Evolutionary conservation across 2,888 invertebrate species (phyloP).

Genomic region (Gari tellinella): DNA sequence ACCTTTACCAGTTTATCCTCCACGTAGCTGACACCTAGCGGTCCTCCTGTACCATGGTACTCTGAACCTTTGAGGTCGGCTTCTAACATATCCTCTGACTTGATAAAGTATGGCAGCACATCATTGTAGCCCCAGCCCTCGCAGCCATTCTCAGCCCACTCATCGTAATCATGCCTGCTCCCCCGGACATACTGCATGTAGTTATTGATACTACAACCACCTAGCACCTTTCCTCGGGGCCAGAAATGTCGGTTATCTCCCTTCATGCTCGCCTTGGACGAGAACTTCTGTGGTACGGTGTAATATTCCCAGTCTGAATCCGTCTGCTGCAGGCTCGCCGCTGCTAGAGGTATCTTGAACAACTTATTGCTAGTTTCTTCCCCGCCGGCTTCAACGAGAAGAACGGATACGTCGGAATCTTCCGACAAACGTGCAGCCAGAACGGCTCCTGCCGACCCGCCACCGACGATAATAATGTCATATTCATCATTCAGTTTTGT

Average conservation of each 20-base stretch:
- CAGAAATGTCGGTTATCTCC: slow-evolving; percentile 89
- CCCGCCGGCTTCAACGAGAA: slow-evolving; percentile 85
- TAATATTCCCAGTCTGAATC: slow-evolving; percentile 83
- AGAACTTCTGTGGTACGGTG: slow-evolving; percentile 83
- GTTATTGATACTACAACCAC: slow-evolving; percentile 94
- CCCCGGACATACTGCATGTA: slow-evolving; percentile 88
- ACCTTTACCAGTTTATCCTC: slow-evolving; percentile 86
- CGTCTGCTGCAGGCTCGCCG: slow-evolving; percentile 79
- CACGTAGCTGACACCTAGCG: slow-evolving; percentile 33
- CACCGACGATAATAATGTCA: slow-evolving; percentile 80
- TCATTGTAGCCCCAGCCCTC: slow-evolving; percentile 48
- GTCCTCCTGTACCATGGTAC: slow-evolving; percentile 45
- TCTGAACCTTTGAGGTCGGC: slow-evolving; percentile 24
- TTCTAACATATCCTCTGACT: slow-evolving; percentile 44
- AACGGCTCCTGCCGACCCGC: slow-evolving; percentile 85
- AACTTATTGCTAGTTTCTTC: slow-evolving; percentile 82
- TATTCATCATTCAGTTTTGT: slow-evolving; percentile 16
- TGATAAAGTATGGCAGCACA: slow-evolving; percentile 53
- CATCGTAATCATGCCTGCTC: slow-evolving; percentile 46
- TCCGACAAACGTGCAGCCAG: slow-evolving; percentile 84
- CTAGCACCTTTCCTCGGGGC: slow-evolving; percentile 96
- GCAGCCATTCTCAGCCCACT: slow-evolving; percentile 45
- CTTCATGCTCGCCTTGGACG: slow-evolving; percentile 10
- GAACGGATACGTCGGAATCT: slow-evolving; percentile 74
- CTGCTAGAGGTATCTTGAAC: slow-evolving; percentile 84